These are phyloP conservation scores for Gnathonemus echidnorhynchus DNA, from an alignment of 2,113 vertebrate genomes.

Conservation along the genomic window DNA sequence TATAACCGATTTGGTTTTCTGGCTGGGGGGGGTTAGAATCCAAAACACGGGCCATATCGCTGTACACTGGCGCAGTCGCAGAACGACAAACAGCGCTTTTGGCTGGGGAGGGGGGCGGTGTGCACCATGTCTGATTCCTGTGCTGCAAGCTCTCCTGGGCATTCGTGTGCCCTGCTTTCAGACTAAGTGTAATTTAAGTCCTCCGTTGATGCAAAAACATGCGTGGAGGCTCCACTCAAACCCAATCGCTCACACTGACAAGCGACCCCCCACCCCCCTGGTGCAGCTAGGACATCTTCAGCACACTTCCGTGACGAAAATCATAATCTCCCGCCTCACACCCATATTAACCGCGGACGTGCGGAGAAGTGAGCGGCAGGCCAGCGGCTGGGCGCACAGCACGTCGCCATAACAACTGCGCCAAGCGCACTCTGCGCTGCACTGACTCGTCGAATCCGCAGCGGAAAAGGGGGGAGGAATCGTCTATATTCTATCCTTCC, in stretches of 20 bases:
- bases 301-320: conserved; percentile 30
- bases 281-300: conserved; percentile 51
- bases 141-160: conserved; percentile 65
- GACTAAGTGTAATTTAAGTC: conserved; percentile 68
- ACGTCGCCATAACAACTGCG: background rate
- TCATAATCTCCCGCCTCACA: conserved; percentile 37
- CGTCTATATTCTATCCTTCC: background rate
- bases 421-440: background rate
- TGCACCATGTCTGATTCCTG: conserved; percentile 57
- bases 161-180: conserved; percentile 61
- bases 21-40: background rate
- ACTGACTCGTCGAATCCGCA: conserved; percentile 7
- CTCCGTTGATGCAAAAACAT: conserved; percentile 63
- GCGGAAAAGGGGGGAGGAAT: conserved; percentile 6
- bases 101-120: background rate
- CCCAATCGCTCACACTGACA: conserved; percentile 67
- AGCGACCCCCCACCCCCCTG: conserved; percentile 62
- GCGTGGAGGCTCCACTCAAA: conserved; percentile 67
- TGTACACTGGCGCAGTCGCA: conserved; percentile 13
- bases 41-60: conserved; percentile 23
- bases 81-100: conserved; percentile 51
- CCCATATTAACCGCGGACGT: background rate
- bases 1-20: background rate
- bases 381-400: background rate
- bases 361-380: background rate